Evolutionary conservation across 2,888 invertebrate species (phyloP), one percentile per base, ranked within the genome.

Genomic region (Ecliptopera silaceata): DNA sequence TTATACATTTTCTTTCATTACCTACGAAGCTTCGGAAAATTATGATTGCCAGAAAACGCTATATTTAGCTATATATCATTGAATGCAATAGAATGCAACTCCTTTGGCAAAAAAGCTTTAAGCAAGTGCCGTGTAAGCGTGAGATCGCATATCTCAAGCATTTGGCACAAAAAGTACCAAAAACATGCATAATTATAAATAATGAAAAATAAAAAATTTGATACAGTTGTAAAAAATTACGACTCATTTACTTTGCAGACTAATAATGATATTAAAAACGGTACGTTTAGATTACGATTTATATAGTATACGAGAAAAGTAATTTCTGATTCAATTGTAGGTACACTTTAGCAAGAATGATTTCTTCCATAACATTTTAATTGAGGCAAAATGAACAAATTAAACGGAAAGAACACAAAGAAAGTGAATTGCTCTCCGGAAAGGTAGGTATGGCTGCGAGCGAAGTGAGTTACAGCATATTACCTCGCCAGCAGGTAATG

Each of bases 381-480:
- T 64, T 60, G 61, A 59, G 50, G 58, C 56, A 42, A 59, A 59
- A 43, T 45, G 61, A 63, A 64, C 59, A 60, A 61, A 64, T 64
- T 64, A 61, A 61, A 59, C 38, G 51, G 51, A 59, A 59, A 58
- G 61, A 64, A 59, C 53, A 56, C 52, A 47, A 47, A 49, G 50
- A 54, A 58, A 65, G 52, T 65, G 48, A 63, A 65, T 49, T 62
- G 57, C 59, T 70, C 63, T 59, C 45, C 47, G 62, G 56, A 50
- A 56, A 67, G 68, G 63, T 63, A 59, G 68, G 63, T 63, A 59
- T 44, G 52, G 64, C 54, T 62, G 66, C 57, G 61, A 65, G 65
- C 57, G 61, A 65, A 63, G 66, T 73, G 69, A 71, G 60, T 75
- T 74, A 70, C 61, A 64, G 64, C 57, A 59, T 66, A 72, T 72